Conservation (phyloP, 2,888 invertebrate species). For the Lasius platythorax region DNA sequence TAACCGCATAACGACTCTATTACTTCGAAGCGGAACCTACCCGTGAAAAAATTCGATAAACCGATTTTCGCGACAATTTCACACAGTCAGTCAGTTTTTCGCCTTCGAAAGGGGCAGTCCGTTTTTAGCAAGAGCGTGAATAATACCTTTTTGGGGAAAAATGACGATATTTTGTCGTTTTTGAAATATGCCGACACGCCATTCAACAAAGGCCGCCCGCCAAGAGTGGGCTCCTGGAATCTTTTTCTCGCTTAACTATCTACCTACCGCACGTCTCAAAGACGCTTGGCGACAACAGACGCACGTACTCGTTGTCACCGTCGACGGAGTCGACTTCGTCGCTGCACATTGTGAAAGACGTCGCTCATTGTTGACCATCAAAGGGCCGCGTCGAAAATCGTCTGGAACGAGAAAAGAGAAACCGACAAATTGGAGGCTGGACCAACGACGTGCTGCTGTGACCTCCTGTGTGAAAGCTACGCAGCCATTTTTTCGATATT, state of each 20-base stretch:
- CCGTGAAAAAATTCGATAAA: conserved; percentile 30
- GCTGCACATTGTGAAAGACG: conserved; percentile 48
- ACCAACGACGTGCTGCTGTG: conserved; percentile 25
- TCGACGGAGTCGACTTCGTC: conserved; percentile 50
- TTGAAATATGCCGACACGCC: conserved; percentile 43
- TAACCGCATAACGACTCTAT: conserved; percentile 9
- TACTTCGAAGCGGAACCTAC: neutral
- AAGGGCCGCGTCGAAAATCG: conserved; percentile 62
- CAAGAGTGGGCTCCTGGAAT: conserved; percentile 23
- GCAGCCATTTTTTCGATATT: conserved; percentile 33
- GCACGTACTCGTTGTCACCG: conserved; percentile 10
- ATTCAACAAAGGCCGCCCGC: conserved; percentile 39
- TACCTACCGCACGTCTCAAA: conserved; percentile 36
- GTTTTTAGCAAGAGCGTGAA: conserved; percentile 21
- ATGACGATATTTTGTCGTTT: conserved; percentile 43
- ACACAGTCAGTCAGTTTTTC: conserved; percentile 6
- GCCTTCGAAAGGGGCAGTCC: neutral
- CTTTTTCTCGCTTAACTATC: conserved; percentile 34
- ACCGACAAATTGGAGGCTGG: conserved; percentile 63
- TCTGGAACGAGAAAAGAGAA: conserved; percentile 53
- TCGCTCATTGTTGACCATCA: conserved; percentile 55
- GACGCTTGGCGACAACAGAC: conserved; percentile 13
- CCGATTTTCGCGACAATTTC: conserved; percentile 27
- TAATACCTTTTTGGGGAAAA: conserved; percentile 33
- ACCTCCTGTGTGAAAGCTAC: neutral